Evolutionary conservation across 2,797 vertebrate genomes (phyloP), one percentile per base, ranked within the genome.

Genomic region (Microchirus variegatus): DNA sequence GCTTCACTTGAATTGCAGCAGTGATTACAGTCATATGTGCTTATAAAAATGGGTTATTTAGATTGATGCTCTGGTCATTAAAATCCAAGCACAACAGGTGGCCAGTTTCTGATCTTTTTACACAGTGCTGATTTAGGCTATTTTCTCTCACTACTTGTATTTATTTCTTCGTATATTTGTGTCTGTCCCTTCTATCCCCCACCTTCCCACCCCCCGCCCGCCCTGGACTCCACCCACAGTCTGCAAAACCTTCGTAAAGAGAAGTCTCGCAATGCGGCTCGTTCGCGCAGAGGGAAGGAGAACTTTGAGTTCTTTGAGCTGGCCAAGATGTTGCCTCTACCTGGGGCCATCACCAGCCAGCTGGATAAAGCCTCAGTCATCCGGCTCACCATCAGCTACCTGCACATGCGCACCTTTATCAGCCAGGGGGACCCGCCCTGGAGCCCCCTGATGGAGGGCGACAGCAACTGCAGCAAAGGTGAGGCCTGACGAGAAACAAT

Each of bases 251-350:
- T 96, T 75, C 93, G 95, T 60, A 96, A 96, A 86, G 95, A 96
- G 86, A 96, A 96, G 82, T 96, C 95, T 53, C 95, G 95, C 10
- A 95, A 96, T 82, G 95, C 95, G 0, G 95, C 95, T n/a, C 95
- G 95, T 53, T 96, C 95, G 4, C 90, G 95, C 8, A 91, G 95
- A 12, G 95, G 95, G 16, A 96, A 96, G 78, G 95, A 96, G 82
- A 96, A 96, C 77, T 95, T 96, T 10, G 95, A 96, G 92, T 96
- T 96, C 87, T 96, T 95, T 1, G 95, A 96, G 85, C 78, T 96
- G 89, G 95, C 95, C 50, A 96, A 96, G 90, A 94, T 96, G 92
- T 84, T 96, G 66, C 95, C 95, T 5, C 83, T 96, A 59, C 95
- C 95, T 0, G 95, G 95, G 0, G 95, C 95, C 80, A 96, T 96